Conservation (phyloP, 23 tunicate species). For the Styela clava region DNA sequence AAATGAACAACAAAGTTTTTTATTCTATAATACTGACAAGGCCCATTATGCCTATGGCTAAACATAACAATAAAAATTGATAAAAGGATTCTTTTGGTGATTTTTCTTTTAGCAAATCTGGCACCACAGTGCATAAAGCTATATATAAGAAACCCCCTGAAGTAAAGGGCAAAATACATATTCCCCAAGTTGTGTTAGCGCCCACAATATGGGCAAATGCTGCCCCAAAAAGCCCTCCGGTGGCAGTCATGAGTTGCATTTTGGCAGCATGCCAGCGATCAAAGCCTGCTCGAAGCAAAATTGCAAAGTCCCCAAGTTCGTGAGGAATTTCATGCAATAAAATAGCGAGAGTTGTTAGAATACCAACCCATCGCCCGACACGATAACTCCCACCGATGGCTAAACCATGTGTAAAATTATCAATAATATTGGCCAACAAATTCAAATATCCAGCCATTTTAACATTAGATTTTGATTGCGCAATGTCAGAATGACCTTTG, state of each 20-base stretch:
- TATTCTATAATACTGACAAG: conserved; percentile 53
- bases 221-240: conserved; percentile 78
- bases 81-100: conserved; percentile 59
- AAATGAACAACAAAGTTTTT: conserved; percentile 20
- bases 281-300: conserved; percentile 80
- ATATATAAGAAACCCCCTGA: conserved; percentile 94
- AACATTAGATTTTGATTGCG: background rate
- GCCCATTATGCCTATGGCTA: conserved; percentile 58
- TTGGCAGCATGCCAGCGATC: conserved; percentile 74
- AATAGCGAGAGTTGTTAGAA: conserved; percentile 77
- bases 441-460: conserved; percentile 74
- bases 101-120: conserved; percentile 76
- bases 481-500: background rate
- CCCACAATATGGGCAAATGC: conserved; percentile 42
- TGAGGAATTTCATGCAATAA: conserved; percentile 91
- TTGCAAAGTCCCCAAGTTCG: conserved; percentile 95
- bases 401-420: conserved; percentile 90
- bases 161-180: conserved; percentile 87
- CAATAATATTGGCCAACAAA: conserved; percentile 73
- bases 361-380: conserved; percentile 65
- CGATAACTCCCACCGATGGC: conserved; percentile 85
- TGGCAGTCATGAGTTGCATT: conserved; percentile 75
- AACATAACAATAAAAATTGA: conserved; percentile 32
- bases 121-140: conserved; percentile 83
- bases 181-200: conserved; percentile 40